Evolutionary conservation across 2,113 vertebrate genomes (phyloP), one percentile per base, ranked within the genome.

Genomic region (Pseudopodoces humilis): DNA sequence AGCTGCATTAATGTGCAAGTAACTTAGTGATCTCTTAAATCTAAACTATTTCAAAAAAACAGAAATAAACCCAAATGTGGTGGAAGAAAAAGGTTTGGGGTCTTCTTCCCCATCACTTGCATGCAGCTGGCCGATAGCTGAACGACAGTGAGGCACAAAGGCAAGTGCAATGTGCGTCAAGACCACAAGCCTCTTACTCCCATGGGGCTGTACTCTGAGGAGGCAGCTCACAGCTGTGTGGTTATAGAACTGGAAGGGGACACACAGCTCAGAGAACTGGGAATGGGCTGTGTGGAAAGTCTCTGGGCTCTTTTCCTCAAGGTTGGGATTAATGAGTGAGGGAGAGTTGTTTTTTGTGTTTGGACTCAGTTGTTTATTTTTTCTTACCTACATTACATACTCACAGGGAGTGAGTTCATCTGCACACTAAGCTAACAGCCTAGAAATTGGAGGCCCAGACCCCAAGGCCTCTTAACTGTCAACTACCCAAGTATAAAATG

Each of bases 61-160:
- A 64, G 28, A 79, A 76, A 69, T 31, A 43, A 80, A 77, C 1
- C 20, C 4, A 49, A 44, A 30, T 23, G 15, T 68, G 5, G 11
- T 60, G 14, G 5, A 21, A 27, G 5, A 10, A 35, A 64, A 44
- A 47, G 18, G 2, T 4, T 8, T 1, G 16, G 9, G 4, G 1
- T 3, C 44, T 64, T 25, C 12, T 10, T 7, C 3, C 5, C 24
- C 7, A 19, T 19, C 3, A 1, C 56, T 44, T 59, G 18, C 39
- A 39, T 82, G 47, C 37, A 93, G 31, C 12, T 77, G 27, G 2
- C 11, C 70, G n/a, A 28, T 39, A 60, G 43, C 63, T 88, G 65
- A 71, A 81, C 65, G 78, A 37, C 2, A 58, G 27, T 2, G 4
- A 37, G 16, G 16, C 16, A 58, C 31, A 19, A 65, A 74, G 39